Conservation (phyloP, 2,888 invertebrate species). For the Phrixothrix hirtus region DNA sequence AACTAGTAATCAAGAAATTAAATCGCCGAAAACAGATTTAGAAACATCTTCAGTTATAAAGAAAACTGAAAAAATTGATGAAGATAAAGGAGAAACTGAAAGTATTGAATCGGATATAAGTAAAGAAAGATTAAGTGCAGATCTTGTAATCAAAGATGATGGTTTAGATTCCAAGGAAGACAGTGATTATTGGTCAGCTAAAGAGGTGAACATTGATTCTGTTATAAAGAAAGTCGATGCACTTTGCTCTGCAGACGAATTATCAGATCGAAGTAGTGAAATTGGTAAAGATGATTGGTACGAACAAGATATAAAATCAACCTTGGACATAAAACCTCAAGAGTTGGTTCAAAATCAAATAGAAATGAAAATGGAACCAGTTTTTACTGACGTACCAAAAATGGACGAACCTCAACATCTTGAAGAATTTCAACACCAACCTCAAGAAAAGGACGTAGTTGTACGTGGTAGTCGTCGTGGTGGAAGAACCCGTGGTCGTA, state of each 20-base stretch:
- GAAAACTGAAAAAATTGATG: constrained; percentile 50
- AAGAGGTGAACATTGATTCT: constrained; percentile 79
- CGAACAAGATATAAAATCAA: constrained; percentile 30
- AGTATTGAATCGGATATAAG: constrained; percentile 49
- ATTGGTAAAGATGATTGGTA: constrained; percentile 45
- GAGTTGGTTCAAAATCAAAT: neutral
- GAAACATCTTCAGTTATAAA: constrained; percentile 46
- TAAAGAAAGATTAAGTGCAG: constrained; percentile 50
- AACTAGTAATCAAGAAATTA: constrained; percentile 33
- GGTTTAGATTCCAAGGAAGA: constrained; percentile 63
- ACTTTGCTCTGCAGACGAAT: constrained; percentile 61
- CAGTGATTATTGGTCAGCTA: constrained; percentile 77
- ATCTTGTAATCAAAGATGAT: constrained; percentile 55
- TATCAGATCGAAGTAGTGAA: constrained; percentile 52
- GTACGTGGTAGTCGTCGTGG: constrained; percentile 42
- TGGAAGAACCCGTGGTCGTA: constrained; percentile 48
- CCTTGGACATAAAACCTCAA: constrained; percentile 11
- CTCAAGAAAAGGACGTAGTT: constrained; percentile 39
- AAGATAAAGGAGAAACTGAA: constrained; percentile 51
- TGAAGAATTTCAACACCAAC: constrained; percentile 41
- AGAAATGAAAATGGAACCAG: constrained; percentile 31
- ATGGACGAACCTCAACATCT: too few species aligned
- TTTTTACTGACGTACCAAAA: constrained; percentile 34
- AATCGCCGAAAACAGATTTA: constrained; percentile 33
- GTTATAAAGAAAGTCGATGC: constrained; percentile 80